These are phyloP conservation scores for Penelope pileata DNA, from an alignment of 2,113 vertebrate species.

Conservation along the genomic window DNA sequence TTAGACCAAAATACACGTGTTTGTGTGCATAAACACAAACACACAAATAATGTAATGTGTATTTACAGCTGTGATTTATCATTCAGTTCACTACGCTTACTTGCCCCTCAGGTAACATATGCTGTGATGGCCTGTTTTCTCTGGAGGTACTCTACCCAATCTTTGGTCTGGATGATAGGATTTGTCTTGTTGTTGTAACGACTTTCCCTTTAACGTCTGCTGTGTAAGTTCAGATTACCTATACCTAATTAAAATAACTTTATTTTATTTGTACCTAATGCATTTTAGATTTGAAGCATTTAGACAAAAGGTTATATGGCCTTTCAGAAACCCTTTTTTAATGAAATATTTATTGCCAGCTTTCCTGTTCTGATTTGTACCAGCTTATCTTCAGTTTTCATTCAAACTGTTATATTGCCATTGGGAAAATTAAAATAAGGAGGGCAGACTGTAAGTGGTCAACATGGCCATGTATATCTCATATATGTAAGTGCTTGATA, in stretches of 20 bases:
- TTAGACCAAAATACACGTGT: neutral
- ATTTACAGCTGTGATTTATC: conserved; percentile 21
- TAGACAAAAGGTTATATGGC: conserved; percentile 45
- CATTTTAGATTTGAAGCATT: conserved; percentile 47
- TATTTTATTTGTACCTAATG: conserved; percentile 41
- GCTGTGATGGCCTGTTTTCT: neutral
- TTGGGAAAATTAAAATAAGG: conserved; percentile 58
- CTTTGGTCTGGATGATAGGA: neutral
- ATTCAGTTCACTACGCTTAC: neutral
- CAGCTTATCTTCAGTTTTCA: conserved; percentile 33
- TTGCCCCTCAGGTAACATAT: neutral
- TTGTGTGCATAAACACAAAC: neutral
- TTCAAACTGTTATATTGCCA: conserved; percentile 14
- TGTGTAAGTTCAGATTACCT: conserved; percentile 30
- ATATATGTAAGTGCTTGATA: conserved; percentile 16
- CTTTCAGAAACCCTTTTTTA: conserved; percentile 54
- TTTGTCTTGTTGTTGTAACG: conserved; percentile 2
- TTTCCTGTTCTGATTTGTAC: conserved; percentile 40
- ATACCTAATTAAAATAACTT: conserved; percentile 47
- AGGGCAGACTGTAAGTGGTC: conserved; percentile 1
- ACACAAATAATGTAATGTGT: neutral
- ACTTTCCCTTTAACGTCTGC: neutral
- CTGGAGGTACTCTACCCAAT: neutral
- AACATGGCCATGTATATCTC: neutral
- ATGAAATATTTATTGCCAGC: conserved; percentile 49